Evolutionary conservation across 2,113 vertebrate species (phyloP).

Genomic region (Tetraodon nigroviridis): DNA sequence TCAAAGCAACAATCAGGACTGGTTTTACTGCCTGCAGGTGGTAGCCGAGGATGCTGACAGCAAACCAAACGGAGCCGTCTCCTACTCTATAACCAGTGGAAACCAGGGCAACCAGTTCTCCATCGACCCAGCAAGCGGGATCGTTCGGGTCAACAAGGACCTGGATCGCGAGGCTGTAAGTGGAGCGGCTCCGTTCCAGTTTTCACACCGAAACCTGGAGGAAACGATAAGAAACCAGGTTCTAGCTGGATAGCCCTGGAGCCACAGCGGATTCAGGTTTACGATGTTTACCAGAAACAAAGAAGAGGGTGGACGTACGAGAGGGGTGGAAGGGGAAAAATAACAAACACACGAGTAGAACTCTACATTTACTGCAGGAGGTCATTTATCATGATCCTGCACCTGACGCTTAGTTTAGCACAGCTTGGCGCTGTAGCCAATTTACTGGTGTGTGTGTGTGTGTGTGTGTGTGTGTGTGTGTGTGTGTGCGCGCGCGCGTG

Average conservation of each 20-base stretch:
- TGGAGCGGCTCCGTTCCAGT: too few species aligned
- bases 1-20: not conserved
- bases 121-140: slow-evolving; percentile 83
- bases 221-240: too few species aligned
- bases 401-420: too few species aligned
- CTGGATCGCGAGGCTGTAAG: slow-evolving; percentile 93
- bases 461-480: not conserved
- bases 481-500: not conserved
- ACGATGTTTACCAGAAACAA: not conserved
- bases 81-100: slow-evolving; percentile 87
- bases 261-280: not conserved
- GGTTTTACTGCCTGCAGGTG: slow-evolving; percentile 70
- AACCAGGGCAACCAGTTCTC: slow-evolving; percentile 89
- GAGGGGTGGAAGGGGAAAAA: too few species aligned
- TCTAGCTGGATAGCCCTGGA: not conserved
- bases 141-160: slow-evolving; percentile 91
- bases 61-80: slow-evolving; percentile 83
- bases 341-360: too few species aligned
- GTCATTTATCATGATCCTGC: not conserved
- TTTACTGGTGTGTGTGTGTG: too few species aligned
- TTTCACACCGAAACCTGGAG: too few species aligned
- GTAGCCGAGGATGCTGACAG: slow-evolving; percentile 92
- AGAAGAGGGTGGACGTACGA: not conserved
- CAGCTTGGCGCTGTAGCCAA: not conserved
- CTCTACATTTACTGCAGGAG: too few species aligned